A percentile compares a stretch with the other conserved stretches of the same genome.
phyloP scores from a whole-genome alignment of 2,797 vertebrate genomes.

The Gorsachius magnificus region DNA sequence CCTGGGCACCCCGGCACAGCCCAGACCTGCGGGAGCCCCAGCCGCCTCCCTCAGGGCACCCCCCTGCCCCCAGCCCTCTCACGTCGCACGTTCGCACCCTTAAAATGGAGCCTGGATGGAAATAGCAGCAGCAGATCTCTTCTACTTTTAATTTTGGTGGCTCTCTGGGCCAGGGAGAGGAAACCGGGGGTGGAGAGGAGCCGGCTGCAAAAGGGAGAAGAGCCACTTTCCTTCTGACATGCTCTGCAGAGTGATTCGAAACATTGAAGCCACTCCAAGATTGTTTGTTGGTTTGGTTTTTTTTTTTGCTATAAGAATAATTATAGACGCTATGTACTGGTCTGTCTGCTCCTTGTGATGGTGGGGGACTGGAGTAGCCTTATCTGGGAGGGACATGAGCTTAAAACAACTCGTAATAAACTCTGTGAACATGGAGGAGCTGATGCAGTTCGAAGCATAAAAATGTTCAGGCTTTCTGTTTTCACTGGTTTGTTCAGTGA shows the following conservation, averaged over 20 bases:
- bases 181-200: conserved; percentile 39
- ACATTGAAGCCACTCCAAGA: background rate
- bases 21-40: background rate
- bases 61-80: background rate
- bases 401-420: background rate
- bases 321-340: background rate
- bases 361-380: background rate
- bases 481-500: background rate
- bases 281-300: no score
- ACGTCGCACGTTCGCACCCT: background rate
- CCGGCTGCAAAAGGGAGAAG: background rate
- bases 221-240: background rate
- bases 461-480: background rate
- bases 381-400: background rate
- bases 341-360: background rate
- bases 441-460: background rate
- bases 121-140: background rate
- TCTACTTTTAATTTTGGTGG: conserved; percentile 2
- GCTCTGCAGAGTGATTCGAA: background rate
- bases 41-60: background rate
- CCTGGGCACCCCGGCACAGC: accelerated
- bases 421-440: background rate
- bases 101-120: background rate
- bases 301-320: background rate
- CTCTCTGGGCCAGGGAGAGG: conserved; percentile 26